These are phyloP conservation scores for Carollia perspicillata DNA, from an alignment of 2,113 vertebrate genomes.

Conservation along the genomic window DNA sequence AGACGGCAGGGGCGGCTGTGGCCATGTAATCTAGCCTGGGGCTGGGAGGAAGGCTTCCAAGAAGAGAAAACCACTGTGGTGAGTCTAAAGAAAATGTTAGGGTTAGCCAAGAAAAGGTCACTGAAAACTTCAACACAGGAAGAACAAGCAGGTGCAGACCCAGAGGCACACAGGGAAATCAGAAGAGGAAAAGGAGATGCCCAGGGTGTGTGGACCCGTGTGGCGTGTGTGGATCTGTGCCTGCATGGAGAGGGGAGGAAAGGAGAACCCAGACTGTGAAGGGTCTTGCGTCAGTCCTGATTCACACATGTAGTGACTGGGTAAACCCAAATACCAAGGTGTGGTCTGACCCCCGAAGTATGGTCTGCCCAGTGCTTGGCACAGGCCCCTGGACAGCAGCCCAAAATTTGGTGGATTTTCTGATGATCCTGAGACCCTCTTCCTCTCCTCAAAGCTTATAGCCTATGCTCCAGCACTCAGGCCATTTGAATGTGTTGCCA, in stretches of 20 bases:
- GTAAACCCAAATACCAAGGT: background rate
- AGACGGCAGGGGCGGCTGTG: background rate
- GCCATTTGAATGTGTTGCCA: background rate
- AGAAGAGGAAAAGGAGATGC: background rate
- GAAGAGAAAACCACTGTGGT: background rate
- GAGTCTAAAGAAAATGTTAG: background rate
- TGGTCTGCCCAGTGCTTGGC: background rate
- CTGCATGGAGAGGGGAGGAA: background rate
- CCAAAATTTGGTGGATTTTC: background rate
- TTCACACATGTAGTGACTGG: rapidly evolving
- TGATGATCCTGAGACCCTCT: background rate
- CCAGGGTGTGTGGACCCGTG: background rate
- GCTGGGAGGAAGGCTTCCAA: background rate
- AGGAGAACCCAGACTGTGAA: background rate
- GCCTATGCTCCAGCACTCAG: background rate
- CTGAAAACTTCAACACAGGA: background rate
- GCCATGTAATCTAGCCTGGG: background rate
- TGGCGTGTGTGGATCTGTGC: background rate
- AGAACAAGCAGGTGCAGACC: background rate
- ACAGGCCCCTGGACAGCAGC: background rate
- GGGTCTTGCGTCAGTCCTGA: background rate
- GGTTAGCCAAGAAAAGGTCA: background rate
- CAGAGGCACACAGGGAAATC: background rate
- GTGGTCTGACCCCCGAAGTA: background rate
- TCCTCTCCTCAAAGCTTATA: background rate